Base-by-base conservation (phyloP, 2,797 vertebrate genomes). In the Myripristis jacobus region DNA sequence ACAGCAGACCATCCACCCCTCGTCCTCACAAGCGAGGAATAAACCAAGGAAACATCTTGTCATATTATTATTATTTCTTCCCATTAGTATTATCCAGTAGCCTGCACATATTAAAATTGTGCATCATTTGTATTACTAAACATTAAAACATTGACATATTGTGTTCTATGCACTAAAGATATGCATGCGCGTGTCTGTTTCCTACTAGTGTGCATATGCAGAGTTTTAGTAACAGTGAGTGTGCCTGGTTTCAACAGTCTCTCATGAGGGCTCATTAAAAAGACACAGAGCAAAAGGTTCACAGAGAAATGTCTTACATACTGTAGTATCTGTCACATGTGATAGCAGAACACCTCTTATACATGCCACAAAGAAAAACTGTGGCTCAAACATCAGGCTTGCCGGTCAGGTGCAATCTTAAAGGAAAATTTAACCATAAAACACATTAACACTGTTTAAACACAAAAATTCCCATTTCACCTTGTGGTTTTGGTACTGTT, bases 181-280 rank as follows among this genome's bases (percentile, higher is more conserved):
- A n/a, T 66, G n/a, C 7, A 3, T 27, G 24, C 22, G 38, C 27
- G 55, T 4, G 16, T 34, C 19, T 62, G 13, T 31, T 31, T 31
- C 18, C 6, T 0, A 11, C 58, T 43, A 38, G 34, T 50, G 3
- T 11, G 7, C 6, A 1, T 22, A 61, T 73, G 58, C 60, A 51
- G 66, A 27, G 48, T 50, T 54, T 64, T 13, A 70, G 54, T 66
- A 78, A 72, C 29, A 73, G 16, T 75, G 55, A 66, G 43, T 50
- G 57, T 38, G 59, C 66, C 47, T 43, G 50, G 44, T 67, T 64
- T 83, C 66, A 80, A 43, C 41, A 56, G 19, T 34, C 57, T 89
- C 81, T 85, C 75, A 73, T 21, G 60, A 70, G 81, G 52, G 44
- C 82, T 85, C 66, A 86, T 86, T 88, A 86, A 77, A 82, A 50